Evolutionary conservation across 2,797 vertebrate genomes (phyloP).

Genomic region (Huso huso): DNA sequence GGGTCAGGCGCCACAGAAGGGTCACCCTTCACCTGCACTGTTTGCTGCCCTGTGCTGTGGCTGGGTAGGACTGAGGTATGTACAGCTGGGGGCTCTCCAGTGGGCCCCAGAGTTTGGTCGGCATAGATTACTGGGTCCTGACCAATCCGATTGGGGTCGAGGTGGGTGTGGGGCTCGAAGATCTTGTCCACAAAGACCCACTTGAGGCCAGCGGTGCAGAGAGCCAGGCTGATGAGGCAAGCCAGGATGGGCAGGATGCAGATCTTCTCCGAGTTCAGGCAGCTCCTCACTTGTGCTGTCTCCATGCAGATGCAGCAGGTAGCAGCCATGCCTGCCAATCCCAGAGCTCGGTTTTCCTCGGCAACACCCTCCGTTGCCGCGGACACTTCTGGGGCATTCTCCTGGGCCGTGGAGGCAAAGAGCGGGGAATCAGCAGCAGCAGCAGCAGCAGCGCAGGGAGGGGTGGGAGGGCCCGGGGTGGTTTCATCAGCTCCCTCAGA

Average conservation of each 20-base stretch:
- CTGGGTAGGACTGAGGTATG: constrained; percentile 44
- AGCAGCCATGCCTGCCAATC: constrained; percentile 67
- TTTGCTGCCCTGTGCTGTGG: constrained; percentile 48
- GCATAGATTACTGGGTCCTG: constrained; percentile 76
- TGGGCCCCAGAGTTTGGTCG: constrained; percentile 68
- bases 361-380: constrained; percentile 45
- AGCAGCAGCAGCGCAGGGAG: constrained; percentile 58
- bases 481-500: constrained; percentile 71
- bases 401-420: constrained; percentile 39
- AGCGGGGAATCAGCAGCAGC: constrained; percentile 48
- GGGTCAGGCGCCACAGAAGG: constrained; percentile 53
- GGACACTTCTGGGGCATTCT: constrained; percentile 48
- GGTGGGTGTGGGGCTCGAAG: constrained; percentile 88
- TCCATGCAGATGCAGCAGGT: constrained; percentile 88
- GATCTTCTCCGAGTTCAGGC: constrained; percentile 94
- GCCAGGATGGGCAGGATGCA: constrained; percentile 94
- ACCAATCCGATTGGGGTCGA: constrained; percentile 83
- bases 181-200: constrained; percentile 99
- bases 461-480: constrained; percentile 68
- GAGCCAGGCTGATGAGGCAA: constrained; percentile 89
- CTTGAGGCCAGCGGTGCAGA: constrained; percentile 96
- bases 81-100: constrained; percentile 52
- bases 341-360: constrained; percentile 58
- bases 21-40: constrained; percentile 54
- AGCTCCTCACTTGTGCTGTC: constrained; percentile 76